Percentiles rank a stretch among this genome's conserved stretches.
Conservation (phyloP, 1,140 invertebrate genomes). For the Drosophila miranda region DNA sequence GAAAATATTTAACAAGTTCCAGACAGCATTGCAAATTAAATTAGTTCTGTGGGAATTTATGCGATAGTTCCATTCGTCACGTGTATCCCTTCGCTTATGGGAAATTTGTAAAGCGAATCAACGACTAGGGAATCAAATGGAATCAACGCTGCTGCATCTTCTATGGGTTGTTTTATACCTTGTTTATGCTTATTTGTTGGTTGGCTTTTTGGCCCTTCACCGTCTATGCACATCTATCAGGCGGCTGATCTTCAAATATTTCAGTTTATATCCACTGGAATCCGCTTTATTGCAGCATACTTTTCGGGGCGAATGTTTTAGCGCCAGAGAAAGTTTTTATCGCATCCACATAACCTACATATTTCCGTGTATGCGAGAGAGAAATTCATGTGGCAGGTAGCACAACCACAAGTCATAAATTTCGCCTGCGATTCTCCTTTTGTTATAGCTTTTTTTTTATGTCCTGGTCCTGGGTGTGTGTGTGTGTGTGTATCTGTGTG, state of each 20-base stretch:
- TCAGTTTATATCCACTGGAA: conserved; percentile 17
- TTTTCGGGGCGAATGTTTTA: conserved; percentile 43
- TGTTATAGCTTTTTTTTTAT: conserved; percentile 46
- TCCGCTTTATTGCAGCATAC: conserved; percentile 57
- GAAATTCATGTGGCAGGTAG: conserved; percentile 22
- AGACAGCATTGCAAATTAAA: no score
- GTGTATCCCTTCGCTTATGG: no score
- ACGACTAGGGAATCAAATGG: no score
- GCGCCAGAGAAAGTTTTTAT: conserved; percentile 42
- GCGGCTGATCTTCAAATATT: conserved; percentile 25
- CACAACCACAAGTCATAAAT: conserved; percentile 46
- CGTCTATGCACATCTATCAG: background rate
- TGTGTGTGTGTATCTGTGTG: conserved; percentile 10
- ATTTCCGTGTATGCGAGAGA: background rate
- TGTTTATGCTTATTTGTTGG: no score
- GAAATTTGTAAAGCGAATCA: no score
- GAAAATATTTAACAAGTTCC: no score
- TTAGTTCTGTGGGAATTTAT: no score
- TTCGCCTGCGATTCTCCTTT: conserved; percentile 43
- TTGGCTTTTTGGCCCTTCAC: background rate
- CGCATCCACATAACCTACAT: conserved; percentile 11
- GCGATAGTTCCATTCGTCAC: no score
- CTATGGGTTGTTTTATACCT: no score
- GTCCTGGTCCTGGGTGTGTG: conserved; percentile 19
- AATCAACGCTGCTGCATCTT: no score